Base-by-base conservation (phyloP, 2,113 vertebrate species). In the Phylloscopus trochiloides region DNA sequence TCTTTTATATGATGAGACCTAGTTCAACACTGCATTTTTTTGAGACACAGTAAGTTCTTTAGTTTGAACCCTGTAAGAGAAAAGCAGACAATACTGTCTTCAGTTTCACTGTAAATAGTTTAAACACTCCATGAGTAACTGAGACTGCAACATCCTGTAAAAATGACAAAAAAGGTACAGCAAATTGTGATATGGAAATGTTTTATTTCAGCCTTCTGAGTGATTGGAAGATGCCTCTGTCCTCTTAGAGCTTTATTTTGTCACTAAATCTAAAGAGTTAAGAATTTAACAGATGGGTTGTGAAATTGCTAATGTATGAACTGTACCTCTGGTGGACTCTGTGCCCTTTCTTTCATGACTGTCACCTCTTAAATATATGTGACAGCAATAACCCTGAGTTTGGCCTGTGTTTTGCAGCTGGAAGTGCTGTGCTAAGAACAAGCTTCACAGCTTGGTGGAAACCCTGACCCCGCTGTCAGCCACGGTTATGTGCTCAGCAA, bases 341-440 rank as follows among this genome's bases (percentile, higher is more conserved):
- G 26, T 52, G 63, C 79, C 90, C 70, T 94, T 90, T 68, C 63
- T 62, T 93, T 90, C 82, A 45, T 42, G 66, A 86, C 73, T 94
- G 68, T 76, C 91, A 89, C 70, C 79, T 90, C 91, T 79, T 92
- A 94, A 95, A 75, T 75, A 34, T 10, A 50, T 80, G 58, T 96
- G 94, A 86, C 75, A 94, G 94, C 77, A 78, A 19, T 79, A 88
- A 90, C 77, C 86, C 90, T 70, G 89, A 58, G 66, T 59, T 70
- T 90, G 71, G 29, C 78, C 84, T 55, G 32, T 78, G 81, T 52
- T 90, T 92, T 92, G 81, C 95, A 96, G 70, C 84, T 90, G 61
- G 67, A 96, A 93, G 28, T 77, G 78, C 77, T 93, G 94, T 58
- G 83, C 48, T 83, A 86, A 68, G 80, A 91, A 59, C 76, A 94